These are phyloP conservation scores for Zeuzera pyrina DNA, from an alignment of 2,888 invertebrate species.

Conservation along the genomic window DNA sequence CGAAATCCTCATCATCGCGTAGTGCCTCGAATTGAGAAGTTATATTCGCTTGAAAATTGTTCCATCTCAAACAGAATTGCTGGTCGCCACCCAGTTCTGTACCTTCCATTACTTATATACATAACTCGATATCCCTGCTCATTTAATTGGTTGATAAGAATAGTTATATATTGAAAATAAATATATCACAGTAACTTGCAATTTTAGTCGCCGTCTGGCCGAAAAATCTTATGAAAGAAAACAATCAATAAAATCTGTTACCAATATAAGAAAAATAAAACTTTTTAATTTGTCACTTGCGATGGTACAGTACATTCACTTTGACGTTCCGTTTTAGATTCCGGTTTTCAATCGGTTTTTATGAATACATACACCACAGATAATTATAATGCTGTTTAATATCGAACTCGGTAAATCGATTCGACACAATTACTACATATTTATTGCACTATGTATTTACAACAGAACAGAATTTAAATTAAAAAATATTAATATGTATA, in stretches of 20 bases:
- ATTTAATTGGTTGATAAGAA: constrained; percentile 73
- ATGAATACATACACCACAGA: no score
- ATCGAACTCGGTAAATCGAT: no score
- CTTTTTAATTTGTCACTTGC: constrained; percentile 72
- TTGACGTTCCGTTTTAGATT: constrained; percentile 56
- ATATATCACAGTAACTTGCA: constrained; percentile 74
- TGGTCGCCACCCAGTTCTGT: constrained; percentile 80
- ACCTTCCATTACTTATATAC: constrained; percentile 75
- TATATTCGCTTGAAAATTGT: constrained; percentile 91
- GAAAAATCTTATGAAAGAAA: constrained; percentile 73
- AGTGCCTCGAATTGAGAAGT: constrained; percentile 89
- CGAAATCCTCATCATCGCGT: constrained; percentile 89
- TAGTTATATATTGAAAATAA: constrained; percentile 71
- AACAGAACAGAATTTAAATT: no score
- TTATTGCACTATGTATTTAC: no score
- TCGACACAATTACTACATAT: no score
- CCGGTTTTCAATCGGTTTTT: constrained; percentile 1
- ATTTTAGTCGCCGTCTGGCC: constrained; percentile 74
- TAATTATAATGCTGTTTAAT: no score
- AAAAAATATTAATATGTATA: no score
- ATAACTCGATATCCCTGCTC: constrained; percentile 73
- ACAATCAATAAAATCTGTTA: constrained; percentile 75
- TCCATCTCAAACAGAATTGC: constrained; percentile 92
- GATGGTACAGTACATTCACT: constrained; percentile 72
- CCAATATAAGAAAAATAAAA: constrained; percentile 74